These are phyloP conservation scores for Rhynchopsitta pachyrhyncha DNA, from an alignment of 2,113 vertebrate species.

Conservation along the genomic window DNA sequence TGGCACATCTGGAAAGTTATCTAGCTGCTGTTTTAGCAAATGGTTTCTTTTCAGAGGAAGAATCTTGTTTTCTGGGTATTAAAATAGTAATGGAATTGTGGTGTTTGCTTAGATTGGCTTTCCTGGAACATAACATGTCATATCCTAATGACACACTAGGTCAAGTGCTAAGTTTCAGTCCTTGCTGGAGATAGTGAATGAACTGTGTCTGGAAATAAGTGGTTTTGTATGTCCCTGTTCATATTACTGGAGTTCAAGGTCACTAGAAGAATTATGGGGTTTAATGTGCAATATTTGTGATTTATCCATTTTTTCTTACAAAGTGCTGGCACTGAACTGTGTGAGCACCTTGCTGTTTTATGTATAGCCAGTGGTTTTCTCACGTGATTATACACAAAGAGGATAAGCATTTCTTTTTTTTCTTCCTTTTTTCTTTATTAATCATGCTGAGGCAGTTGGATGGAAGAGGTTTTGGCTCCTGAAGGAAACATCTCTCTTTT, in stretches of 20 bases:
- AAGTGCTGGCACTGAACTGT: neutral
- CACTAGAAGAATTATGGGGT: neutral
- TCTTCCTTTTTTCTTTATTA: neutral
- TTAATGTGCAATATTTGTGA: neutral
- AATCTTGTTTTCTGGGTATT: neutral
- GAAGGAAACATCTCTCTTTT: neutral
- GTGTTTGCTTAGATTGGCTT: neutral
- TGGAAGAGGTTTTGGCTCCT: neutral
- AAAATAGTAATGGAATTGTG: neutral
- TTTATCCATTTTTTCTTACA: neutral
- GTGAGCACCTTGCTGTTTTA: neutral
- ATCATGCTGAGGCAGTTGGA: neutral
- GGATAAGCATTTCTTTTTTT: neutral
- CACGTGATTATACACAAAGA: neutral
- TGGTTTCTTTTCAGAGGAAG: neutral
- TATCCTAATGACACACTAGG: neutral
- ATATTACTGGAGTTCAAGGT: neutral
- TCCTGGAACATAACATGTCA: neutral
- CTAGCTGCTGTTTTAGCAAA: neutral
- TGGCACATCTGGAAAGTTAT: neutral
- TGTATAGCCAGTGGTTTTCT: neutral
- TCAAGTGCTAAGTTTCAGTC: slow-evolving; percentile 1
- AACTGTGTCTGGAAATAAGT: neutral
- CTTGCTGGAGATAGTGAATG: neutral
- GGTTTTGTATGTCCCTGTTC: neutral